Conservation (phyloP, 2,888 invertebrate species). For the Zonitis immaculata region DNA sequence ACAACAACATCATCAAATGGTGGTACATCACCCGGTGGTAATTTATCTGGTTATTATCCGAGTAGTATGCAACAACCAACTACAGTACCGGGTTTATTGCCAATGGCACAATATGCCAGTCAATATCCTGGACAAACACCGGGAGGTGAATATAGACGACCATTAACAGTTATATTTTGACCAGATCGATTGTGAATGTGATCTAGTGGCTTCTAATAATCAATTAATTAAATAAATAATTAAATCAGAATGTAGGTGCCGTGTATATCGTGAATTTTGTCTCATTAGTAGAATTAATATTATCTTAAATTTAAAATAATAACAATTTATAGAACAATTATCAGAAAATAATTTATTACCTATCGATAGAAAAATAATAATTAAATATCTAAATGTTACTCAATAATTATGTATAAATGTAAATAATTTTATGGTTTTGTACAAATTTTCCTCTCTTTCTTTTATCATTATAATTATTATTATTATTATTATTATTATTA, state of each 20-base stretch:
- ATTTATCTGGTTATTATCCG: slow-evolving; percentile 55
- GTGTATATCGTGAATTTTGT: slow-evolving; percentile 10
- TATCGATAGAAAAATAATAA: too few species aligned
- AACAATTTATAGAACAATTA: background rate
- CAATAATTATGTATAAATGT: slow-evolving; percentile 20
- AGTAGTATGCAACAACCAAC: slow-evolving; percentile 49
- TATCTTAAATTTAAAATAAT: slow-evolving; percentile 13
- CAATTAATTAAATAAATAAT: background rate
- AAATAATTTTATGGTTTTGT: slow-evolving; percentile 16
- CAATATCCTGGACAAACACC: slow-evolving; percentile 54
- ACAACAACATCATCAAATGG: slow-evolving; percentile 63
- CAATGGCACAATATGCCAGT: slow-evolving; percentile 63
- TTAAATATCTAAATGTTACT: slow-evolving; percentile 7
- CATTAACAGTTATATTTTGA: slow-evolving; percentile 78
- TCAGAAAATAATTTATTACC: slow-evolving; percentile 7
- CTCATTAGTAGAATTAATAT: slow-evolving; percentile 10
- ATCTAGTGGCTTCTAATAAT: slow-evolving; percentile 30
- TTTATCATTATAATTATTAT: background rate
- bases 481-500: slow-evolving; percentile 6
- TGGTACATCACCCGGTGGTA: slow-evolving; percentile 58
- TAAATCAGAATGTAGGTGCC: slow-evolving; percentile 5
- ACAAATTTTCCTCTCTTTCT: slow-evolving; percentile 12
- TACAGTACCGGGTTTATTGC: slow-evolving; percentile 54
- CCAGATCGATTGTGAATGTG: slow-evolving; percentile 56
- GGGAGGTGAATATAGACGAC: slow-evolving; percentile 67